phyloP scores from a whole-genome alignment of 2,888 invertebrate species.

The Xestia sexstrigata region DNA sequence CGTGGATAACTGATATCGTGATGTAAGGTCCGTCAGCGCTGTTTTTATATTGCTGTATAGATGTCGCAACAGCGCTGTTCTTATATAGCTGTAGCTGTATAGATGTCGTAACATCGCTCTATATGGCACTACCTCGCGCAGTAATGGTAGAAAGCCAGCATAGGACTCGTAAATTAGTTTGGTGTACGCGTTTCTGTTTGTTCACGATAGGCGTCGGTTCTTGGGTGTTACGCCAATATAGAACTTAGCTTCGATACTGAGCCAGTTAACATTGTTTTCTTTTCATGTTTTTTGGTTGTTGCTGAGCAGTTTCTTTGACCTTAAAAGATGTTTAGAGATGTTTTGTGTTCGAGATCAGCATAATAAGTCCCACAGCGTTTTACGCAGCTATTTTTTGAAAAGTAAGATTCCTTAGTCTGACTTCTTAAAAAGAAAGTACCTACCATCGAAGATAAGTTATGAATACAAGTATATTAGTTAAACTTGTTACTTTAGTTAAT shows the following conservation, averaged over 20 bases:
- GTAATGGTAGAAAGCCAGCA: not conserved
- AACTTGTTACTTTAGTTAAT: not conserved
- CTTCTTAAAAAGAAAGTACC: not conserved
- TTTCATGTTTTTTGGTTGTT: not conserved
- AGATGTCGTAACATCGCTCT: not conserved
- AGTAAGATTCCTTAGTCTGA: too few relatives aligned
- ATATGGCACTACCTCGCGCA: not conserved
- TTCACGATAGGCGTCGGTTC: conserved; percentile 21
- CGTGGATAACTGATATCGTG: not conserved
- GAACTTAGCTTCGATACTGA: conserved; percentile 29
- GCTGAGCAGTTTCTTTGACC: not conserved
- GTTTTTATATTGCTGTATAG: not conserved
- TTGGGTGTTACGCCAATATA: conserved; percentile 9
- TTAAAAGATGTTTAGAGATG: not conserved
- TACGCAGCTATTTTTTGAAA: not conserved
- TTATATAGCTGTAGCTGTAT: not conserved
- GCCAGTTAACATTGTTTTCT: conserved; percentile 15
- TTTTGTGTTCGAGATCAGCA: not conserved
- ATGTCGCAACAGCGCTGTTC: not conserved
- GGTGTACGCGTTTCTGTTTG: conserved; percentile 44
- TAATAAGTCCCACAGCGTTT: not conserved
- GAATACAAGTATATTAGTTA: not conserved
- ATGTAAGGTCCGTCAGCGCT: not conserved
- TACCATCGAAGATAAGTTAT: not conserved
- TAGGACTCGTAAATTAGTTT: conserved; percentile 58